phyloP scores from a whole-genome alignment of 2,888 invertebrate genomes.

The Caenorhabditis macrosperma region DNA sequence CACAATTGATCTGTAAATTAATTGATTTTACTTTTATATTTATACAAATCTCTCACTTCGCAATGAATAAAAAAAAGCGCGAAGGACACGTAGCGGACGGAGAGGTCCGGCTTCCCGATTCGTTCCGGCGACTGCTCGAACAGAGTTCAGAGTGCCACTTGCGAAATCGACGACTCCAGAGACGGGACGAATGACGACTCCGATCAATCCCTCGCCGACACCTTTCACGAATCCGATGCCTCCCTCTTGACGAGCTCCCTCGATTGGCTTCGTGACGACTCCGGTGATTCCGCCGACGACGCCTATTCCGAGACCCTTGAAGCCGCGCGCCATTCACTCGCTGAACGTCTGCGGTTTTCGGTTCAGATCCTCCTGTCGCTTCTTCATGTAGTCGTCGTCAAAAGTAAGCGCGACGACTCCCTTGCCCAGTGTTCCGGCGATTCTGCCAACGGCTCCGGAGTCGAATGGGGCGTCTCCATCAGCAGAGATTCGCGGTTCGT shows the following conservation, averaged over 20 bases:
- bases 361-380: constrained; percentile 91
- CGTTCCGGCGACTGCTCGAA: constrained; percentile 85
- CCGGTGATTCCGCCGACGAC: constrained; percentile 83
- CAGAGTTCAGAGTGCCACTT: constrained; percentile 95
- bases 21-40: too few species aligned
- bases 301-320: constrained; percentile 83
- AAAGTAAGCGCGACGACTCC: constrained; percentile 94
- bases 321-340: constrained; percentile 84
- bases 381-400: constrained; percentile 95
- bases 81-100: constrained; percentile 90
- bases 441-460: constrained; percentile 93
- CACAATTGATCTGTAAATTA: too few species aligned
- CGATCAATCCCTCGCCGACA: constrained; percentile 87
- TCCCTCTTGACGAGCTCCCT: constrained; percentile 91
- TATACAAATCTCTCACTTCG: constrained; percentile 89
- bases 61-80: constrained; percentile 91
- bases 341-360: constrained; percentile 85
- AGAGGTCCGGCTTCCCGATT: constrained; percentile 82
- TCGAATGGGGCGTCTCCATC: constrained; percentile 98
- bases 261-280: constrained; percentile 94
- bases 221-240: constrained; percentile 86
- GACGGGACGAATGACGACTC: constrained; percentile 94
- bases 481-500: constrained; percentile 89
- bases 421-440: constrained; percentile 85
- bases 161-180: constrained; percentile 98